Conservation (phyloP, 2,888 invertebrate species). For the Aquatica leii region DNA sequence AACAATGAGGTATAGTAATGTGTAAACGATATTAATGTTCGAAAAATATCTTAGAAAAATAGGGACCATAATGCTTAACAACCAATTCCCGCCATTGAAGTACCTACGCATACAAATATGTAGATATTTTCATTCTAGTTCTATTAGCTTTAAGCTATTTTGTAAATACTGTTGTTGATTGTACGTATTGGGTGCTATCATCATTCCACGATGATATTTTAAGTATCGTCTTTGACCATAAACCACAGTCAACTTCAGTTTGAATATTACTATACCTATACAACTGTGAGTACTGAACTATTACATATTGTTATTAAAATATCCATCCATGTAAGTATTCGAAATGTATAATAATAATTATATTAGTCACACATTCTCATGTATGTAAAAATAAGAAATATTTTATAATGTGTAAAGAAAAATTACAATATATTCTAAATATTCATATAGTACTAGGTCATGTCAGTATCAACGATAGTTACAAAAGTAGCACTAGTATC, state of each 20-base stretch:
- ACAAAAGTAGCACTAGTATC: no score
- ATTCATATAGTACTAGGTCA: neutral
- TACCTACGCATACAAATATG: slow-evolving; percentile 47
- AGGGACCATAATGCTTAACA: slow-evolving; percentile 55
- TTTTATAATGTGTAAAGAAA: slow-evolving; percentile 17
- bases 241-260: neutral
- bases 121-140: slow-evolving; percentile 33
- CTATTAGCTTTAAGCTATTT: slow-evolving; percentile 11
- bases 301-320: slow-evolving; percentile 28
- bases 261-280: neutral
- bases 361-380: slow-evolving; percentile 12
- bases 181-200: no score
- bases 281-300: slow-evolving; percentile 23
- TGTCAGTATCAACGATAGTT: no score
- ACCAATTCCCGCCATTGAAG: slow-evolving; percentile 53
- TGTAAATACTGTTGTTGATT: slow-evolving; percentile 8
- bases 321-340: slow-evolving; percentile 34
- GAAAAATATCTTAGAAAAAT: slow-evolving; percentile 48
- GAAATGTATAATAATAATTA: slow-evolving; percentile 21
- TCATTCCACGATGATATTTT: neutral
- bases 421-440: slow-evolving; percentile 20
- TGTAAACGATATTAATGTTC: slow-evolving; percentile 36
- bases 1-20: slow-evolving; percentile 35
- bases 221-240: neutral
- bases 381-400: slow-evolving; percentile 27